Evolutionary conservation across 1,140 invertebrate species (phyloP).

Genomic region (Periplaneta americana): DNA sequence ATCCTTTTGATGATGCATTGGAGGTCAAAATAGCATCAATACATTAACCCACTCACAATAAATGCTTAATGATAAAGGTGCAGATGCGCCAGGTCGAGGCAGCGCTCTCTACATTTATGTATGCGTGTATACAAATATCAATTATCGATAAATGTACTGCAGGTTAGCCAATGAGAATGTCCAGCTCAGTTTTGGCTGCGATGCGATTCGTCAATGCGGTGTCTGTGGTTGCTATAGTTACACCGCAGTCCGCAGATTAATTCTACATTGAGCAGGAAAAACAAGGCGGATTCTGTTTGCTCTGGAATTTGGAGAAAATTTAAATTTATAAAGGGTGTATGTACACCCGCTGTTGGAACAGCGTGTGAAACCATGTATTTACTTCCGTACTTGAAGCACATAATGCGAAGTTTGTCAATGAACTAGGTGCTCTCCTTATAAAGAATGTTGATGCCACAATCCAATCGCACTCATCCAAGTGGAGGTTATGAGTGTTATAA

Average conservation of each 20-base stretch:
- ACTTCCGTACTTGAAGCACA: too few relatives aligned
- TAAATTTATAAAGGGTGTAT: not conserved
- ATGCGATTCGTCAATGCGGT: not conserved
- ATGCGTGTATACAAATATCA: not conserved
- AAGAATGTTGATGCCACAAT: too few relatives aligned
- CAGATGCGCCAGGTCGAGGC: not conserved
- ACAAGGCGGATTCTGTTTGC: not conserved
- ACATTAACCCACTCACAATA: constrained; percentile 5
- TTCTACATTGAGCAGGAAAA: not conserved
- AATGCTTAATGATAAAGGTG: constrained; percentile 6
- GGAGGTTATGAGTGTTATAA: too few relatives aligned
- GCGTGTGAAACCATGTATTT: too few relatives aligned
- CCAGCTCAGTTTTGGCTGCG: not conserved
- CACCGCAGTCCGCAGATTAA: not conserved
- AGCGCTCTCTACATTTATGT: not conserved
- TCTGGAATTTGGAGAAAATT: not conserved
- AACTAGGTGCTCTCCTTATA: too few relatives aligned
- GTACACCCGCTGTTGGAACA: not conserved
- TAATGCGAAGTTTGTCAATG: too few relatives aligned
- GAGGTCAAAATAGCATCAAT: constrained; percentile 6
- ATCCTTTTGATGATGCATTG: not conserved
- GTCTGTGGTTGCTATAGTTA: not conserved
- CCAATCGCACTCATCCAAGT: too few relatives aligned
- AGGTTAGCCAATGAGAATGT: not conserved
- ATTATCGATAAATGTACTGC: not conserved